These are phyloP conservation scores for Chiloscyllium plagiosum DNA, from an alignment of 2,113 vertebrate genomes.

Conservation along the genomic window DNA sequence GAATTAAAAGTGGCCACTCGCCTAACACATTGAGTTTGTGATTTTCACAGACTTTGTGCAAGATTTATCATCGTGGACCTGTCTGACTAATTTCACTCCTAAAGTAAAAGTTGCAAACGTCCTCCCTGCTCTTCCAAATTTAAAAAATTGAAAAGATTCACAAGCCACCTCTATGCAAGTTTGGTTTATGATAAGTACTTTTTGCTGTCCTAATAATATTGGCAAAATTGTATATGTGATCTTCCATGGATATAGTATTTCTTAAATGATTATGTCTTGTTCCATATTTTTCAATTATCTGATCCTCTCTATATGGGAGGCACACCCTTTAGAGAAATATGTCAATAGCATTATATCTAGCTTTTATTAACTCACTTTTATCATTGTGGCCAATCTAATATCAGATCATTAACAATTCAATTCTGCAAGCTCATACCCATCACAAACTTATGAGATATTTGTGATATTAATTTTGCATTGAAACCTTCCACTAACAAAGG, in stretches of 20 bases:
- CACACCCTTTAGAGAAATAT: neutral
- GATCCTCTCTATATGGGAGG: neutral
- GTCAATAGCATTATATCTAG: neutral
- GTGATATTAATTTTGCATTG: neutral
- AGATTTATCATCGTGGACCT: neutral
- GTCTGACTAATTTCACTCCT: neutral
- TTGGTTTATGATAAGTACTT: neutral
- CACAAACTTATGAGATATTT: neutral
- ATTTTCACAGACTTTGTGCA: neutral
- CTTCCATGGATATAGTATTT: neutral
- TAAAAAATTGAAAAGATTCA: neutral
- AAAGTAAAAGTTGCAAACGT: neutral
- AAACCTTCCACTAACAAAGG: neutral
- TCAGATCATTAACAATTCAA: neutral
- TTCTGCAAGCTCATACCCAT: neutral
- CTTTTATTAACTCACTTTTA: neutral
- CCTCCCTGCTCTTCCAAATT: neutral
- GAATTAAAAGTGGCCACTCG: neutral
- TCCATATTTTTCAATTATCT: neutral
- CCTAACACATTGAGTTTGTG: neutral
- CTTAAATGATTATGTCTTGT: neutral
- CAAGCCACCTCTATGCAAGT: neutral
- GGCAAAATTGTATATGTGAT: neutral
- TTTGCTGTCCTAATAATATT: neutral
- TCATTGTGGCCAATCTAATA: neutral